Base-by-base conservation (phyloP, 1,140 invertebrate genomes). In the Drosophila ohnishii region DNA sequence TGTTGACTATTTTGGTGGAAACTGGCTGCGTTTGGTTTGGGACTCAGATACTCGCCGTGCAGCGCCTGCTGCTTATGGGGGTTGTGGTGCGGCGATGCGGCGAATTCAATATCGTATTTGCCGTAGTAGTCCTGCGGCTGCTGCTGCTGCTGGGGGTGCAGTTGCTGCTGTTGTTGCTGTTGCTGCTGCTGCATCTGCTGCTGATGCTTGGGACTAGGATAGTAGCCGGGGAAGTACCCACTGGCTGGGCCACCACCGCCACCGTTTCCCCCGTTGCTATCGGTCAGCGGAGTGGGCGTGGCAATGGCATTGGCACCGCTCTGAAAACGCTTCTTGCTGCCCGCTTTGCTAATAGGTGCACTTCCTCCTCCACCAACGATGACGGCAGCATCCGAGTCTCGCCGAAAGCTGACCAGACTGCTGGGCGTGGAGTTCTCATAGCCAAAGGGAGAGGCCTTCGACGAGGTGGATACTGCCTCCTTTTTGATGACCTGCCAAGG, bases 61-160 rank as follows among this genome's bases (percentile, higher is more conserved):
- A 83, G 51, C 39, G 69, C n/a, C 42, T 85, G 78, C 37, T 78
- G 79, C 28, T 87, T 86, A 47, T 80, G 76, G n/a, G 79, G 55
- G 58, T 57, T 78, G 44, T 80, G 78, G 10, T 89, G 82, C 8
- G 87, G 78, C 35, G 83, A 82, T 7, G 79, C 72, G 53, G 85
- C 84, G 35, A 91, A 91, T 81, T 91, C 90, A 69, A 85, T 88
- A 39, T 91, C 90, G 64, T 91, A 91, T 62, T 91, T 92, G 64
- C 90, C 85, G 48, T 91, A 91, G 55, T 91, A 91, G 14, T 90
- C 85, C 44, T 90, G 88, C 19, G 80, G 45, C 30, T 81, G 73
- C 42, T 82, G 84, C 35, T 83, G 85, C 14, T 47, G 64, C 22
- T 90, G 76, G 45, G 59, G 72, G 19, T 87, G 83, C 47, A 75